phyloP scores from a whole-genome alignment of 2,888 invertebrate species.

The Rotaria sp. region DNA sequence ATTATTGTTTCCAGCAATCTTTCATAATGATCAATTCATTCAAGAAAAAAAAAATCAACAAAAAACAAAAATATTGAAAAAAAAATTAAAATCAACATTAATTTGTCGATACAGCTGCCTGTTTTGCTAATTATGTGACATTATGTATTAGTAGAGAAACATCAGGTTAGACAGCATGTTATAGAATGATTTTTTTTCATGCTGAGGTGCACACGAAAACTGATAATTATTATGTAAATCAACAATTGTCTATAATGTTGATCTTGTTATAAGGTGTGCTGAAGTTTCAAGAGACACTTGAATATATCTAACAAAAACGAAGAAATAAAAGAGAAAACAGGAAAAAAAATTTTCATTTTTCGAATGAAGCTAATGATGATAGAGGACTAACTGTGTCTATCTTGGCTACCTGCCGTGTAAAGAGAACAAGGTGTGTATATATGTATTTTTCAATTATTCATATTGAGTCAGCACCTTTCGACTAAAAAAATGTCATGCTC shows the following conservation, averaged over 20 bases:
- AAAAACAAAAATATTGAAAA: background rate
- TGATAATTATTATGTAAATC: constrained; percentile 12
- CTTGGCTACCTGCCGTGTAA: background rate
- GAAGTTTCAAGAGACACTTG: background rate
- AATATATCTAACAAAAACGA: background rate
- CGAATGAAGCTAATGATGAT: background rate
- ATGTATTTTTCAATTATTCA: background rate
- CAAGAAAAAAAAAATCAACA: background rate
- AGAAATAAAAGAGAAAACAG: background rate
- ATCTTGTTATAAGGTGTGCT: background rate
- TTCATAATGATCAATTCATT: background rate
- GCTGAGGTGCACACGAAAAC: background rate
- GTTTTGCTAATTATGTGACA: constrained; percentile 18
- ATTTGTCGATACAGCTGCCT: constrained; percentile 9
- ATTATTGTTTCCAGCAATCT: background rate
- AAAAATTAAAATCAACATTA: background rate
- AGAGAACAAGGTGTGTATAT: background rate
- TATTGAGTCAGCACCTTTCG: constrained; percentile 9
- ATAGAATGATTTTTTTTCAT: background rate
- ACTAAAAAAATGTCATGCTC: constrained; percentile 15
- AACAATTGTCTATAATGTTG: background rate
- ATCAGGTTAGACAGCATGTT: constrained; percentile 4
- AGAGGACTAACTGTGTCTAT: background rate
- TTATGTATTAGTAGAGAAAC: background rate
- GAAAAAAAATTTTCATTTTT: background rate